Evolutionary conservation across 2,888 invertebrate species (phyloP).

Genomic region (Drosophila colorata): DNA sequence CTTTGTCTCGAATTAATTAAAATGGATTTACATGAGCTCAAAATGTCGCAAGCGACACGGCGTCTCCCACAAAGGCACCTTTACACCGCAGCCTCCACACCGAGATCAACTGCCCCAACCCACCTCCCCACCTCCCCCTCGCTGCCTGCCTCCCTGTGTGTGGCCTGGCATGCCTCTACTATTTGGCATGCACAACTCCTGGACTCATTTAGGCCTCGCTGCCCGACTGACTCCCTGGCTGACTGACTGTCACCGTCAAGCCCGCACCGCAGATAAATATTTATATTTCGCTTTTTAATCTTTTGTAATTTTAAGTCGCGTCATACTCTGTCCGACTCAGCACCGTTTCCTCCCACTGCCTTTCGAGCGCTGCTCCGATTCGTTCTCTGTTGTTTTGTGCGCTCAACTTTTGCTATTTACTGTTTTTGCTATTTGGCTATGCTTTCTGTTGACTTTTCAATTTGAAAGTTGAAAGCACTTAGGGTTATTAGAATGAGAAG

Average conservation of each 20-base stretch:
- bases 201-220: conserved; percentile 26
- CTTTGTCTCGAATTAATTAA: conserved; percentile 83
- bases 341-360: not conserved
- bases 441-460: conserved; percentile 81
- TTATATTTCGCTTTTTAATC: conserved; percentile 82
- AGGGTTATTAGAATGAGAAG: conserved; percentile 78
- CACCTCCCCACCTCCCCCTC: conserved; percentile 1
- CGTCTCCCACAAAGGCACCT: conserved; percentile 66
- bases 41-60: conserved; percentile 66
- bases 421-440: conserved; percentile 76
- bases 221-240: conserved; percentile 23
- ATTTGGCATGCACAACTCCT: conserved; percentile 67
- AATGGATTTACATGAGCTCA: conserved; percentile 82
- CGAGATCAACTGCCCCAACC: not conserved
- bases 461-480: conserved; percentile 82
- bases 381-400: conserved; percentile 48
- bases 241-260: conserved; percentile 45
- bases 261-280: conserved; percentile 79
- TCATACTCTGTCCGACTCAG: conserved; percentile 38
- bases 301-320: conserved; percentile 82
- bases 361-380: conserved; percentile 7
- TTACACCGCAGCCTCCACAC: conserved; percentile 54
- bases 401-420: conserved; percentile 70
- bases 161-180: conserved; percentile 47
- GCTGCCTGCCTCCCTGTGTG: not conserved